Evolutionary conservation across 2,113 vertebrate genomes (phyloP).

Genomic region (Brachyhypopomus occidentalis): DNA sequence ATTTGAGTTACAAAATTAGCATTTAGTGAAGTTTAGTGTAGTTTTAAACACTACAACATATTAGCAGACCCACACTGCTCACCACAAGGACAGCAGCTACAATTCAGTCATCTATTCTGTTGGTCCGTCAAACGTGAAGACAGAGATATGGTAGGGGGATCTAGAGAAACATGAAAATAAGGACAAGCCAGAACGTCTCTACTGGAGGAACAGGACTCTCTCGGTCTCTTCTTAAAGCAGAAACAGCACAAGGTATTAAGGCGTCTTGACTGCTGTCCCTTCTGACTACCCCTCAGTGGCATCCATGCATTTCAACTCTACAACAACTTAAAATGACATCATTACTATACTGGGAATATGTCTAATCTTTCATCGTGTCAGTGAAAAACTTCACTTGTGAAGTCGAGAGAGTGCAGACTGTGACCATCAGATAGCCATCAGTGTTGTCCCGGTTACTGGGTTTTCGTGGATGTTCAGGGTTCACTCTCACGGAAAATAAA

Average conservation of each 20-base stretch:
- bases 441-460: neutral
- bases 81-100: neutral
- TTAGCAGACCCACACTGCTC: neutral
- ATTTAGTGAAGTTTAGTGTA: too few relatives aligned
- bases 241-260: conserved; percentile 28
- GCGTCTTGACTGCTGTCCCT: neutral
- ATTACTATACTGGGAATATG: conserved; percentile 16
- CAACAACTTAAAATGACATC: conserved; percentile 17
- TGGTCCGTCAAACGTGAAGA: neutral
- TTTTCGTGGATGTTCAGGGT: conserved; percentile 8
- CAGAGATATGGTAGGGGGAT: neutral
- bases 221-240: neutral
- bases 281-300: neutral
- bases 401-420: neutral
- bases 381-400: neutral
- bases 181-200: conserved; percentile 4
- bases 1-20: neutral
- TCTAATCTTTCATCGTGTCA: neutral
- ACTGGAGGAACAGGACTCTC: conserved; percentile 20
- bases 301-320: conserved; percentile 1
- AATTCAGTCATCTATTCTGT: neutral
- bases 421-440: neutral
- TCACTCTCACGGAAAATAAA: neutral
- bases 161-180: conserved; percentile 18
- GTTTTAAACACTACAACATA: neutral